A percentile compares a stretch with the other conserved stretches of the same genome.
Evolutionary conservation across 2,888 invertebrate species (phyloP).

Genomic region (Rhopalosiphum nymphaeae): DNA sequence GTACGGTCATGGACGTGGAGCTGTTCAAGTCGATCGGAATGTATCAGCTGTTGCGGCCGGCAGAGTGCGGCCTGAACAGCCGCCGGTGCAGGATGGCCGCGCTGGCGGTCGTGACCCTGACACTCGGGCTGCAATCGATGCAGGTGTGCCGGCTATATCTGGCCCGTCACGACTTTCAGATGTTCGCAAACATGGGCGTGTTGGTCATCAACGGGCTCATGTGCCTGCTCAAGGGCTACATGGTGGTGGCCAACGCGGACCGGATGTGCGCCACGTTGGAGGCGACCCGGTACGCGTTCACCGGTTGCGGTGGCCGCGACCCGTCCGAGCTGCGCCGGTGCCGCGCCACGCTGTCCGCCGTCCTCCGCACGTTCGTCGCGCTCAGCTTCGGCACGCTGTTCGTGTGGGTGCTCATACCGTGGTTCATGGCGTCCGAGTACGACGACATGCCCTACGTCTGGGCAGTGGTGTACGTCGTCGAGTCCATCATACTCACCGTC

Average conservation of each 20-base stretch:
- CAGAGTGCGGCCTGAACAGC: background rate
- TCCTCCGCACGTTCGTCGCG: background rate
- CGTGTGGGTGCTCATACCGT: background rate
- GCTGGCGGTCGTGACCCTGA: background rate
- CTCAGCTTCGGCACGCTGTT: slow-evolving; percentile 1
- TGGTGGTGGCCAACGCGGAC: background rate
- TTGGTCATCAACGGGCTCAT: background rate
- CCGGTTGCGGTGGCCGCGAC: background rate
- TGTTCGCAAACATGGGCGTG: background rate
- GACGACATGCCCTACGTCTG: background rate
- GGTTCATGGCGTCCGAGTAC: background rate
- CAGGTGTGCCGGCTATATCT: background rate
- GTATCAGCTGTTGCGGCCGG: background rate
- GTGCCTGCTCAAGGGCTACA: slow-evolving; percentile 16
- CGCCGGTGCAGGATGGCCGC: background rate
- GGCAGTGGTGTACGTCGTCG: background rate
- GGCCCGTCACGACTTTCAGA: background rate
- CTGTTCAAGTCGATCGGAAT: background rate
- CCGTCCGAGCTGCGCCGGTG: background rate
- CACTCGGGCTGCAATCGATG: background rate
- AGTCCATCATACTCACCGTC: background rate
- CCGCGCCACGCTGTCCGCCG: background rate
- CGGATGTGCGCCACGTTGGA: background rate
- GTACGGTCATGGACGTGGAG: background rate
- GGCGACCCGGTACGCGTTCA: background rate